Base-by-base conservation (phyloP, 2,888 invertebrate genomes). In the Trisateles emortualis region DNA sequence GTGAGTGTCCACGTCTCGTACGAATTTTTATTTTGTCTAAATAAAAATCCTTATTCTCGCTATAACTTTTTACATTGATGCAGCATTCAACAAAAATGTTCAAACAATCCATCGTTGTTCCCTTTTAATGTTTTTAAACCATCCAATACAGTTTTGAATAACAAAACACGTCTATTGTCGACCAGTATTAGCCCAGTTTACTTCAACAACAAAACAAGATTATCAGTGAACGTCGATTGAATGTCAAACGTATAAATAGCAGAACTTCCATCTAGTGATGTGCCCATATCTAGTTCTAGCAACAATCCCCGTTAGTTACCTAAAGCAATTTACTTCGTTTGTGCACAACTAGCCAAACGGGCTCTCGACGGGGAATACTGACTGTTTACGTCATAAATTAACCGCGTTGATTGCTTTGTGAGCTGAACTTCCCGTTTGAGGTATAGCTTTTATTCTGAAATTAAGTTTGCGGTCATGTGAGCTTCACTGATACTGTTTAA, bases 371-470 rank as follows among this genome's bases (percentile, higher is more conserved):
- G 52, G 49, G 60, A 72, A 71, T 54, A 74, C 72, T 75, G 64
- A 74, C 61, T 69, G 75, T 76, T 79, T 74, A 68, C 72, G 67
- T 65, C 75, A 75, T 81, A 78, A 81, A 79, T 80, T 76, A 75
- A 72, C 69, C 71, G 49, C 63, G 59, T 59, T 73, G 70, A 79
- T 79, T 75, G 72, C 71, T 73, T 72, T 69, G 66, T 66, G 60
- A 65, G 68, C 60, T 66, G 59, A 61, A 67, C 51, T 64, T 56
- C 50, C 48, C 59, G 64, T 67, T 74, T 66, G 59, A 65, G 57
- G 70, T 51, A 63, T 55, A 64, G 62, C 47, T 51, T 53, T 46
- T 36, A 54, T 66, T 68, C 30, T 33, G 11, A 40, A 4, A 32
- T 41, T 32, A 14, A 19, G 16, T 40, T 40, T 40, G 22, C 1